Base-by-base conservation (phyloP, 2,888 invertebrate genomes). In the Pammene aurita region DNA sequence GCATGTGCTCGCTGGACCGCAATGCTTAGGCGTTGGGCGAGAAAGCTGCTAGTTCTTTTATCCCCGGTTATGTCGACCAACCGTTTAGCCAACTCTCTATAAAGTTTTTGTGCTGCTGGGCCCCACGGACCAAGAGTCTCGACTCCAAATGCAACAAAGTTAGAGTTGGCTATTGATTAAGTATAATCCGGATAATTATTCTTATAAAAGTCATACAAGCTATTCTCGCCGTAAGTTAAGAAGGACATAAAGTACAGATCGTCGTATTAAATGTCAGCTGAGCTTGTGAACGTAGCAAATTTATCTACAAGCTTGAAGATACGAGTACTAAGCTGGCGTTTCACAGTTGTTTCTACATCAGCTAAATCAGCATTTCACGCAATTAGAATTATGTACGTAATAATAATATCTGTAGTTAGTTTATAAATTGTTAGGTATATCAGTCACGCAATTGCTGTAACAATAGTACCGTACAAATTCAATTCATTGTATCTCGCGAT, bases 391-490 rank as follows among this genome's bases (percentile, higher is more conserved):
- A 77, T 79, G 77, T 67, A 67, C 57, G 62, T 61, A 70, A 65
- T 65, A 69, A 69, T 65, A 61, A 60, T 63, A 58, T 68, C 63
- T 64, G 63, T 58, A 68, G 63, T 68, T 62, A 63, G 57, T 57
- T 57, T 68, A 63, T 67, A 68, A 68, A 68, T 68, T 68, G 79
- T 84, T 81, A 83, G 76, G 80, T 83, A 82, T 82, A 88, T 83
- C 80, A 84, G 82, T 83, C 83, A 84, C 81, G 83, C 84, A 87
- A 85, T 85, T 84, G 81, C 78, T 82, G 80, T 79, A 83, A 84
- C 84, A 87, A 89, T 86, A 86, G 85, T 86, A 82, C 80, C 81
- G 81, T 86, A 87, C 85, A 86, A 87, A 89, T 89, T 89, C 81
- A 86, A 89, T 87, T 88, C 84, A 87, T 83, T 82, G 82, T 85